phyloP scores from a whole-genome alignment of 2,113 vertebrate species.

The Lasiurus borealis region DNA sequence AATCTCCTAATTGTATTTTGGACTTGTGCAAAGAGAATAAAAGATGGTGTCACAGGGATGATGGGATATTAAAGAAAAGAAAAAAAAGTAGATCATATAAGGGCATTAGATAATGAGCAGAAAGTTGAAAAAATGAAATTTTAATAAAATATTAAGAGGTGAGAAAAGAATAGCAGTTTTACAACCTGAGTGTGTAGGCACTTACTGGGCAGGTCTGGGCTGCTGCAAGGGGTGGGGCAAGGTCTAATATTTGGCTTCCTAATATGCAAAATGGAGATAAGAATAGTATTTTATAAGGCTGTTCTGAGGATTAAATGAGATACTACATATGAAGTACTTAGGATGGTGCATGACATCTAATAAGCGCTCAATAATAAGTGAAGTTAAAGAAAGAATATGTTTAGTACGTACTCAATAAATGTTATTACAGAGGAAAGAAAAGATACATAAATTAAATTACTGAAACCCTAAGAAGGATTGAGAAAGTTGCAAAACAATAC shows the following conservation, averaged over 20 bases:
- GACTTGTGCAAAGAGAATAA: background rate
- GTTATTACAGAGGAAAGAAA: background rate
- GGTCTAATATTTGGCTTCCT: background rate
- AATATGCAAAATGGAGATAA: background rate
- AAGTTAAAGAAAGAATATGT: background rate
- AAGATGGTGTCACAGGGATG: background rate
- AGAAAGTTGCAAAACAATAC: background rate
- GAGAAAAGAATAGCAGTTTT: background rate
- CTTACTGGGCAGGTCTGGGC: background rate
- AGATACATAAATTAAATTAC: background rate
- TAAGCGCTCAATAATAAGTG: background rate
- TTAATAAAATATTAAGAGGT: background rate
- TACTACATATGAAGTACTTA: background rate
- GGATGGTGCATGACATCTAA: background rate
- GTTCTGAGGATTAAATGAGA: conserved; percentile 10
- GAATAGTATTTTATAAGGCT: background rate
- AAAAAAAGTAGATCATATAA: background rate
- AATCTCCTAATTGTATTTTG: background rate
- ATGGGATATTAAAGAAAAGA: background rate
- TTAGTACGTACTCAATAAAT: background rate
- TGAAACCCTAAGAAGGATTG: background rate
- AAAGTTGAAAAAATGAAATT: background rate
- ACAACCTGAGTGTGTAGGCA: background rate
- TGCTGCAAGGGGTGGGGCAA: background rate
- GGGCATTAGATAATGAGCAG: background rate